Evolutionary conservation across 2,888 invertebrate genomes (phyloP), one percentile per base, ranked within the genome.

Genomic region (Parnassius apollo): DNA sequence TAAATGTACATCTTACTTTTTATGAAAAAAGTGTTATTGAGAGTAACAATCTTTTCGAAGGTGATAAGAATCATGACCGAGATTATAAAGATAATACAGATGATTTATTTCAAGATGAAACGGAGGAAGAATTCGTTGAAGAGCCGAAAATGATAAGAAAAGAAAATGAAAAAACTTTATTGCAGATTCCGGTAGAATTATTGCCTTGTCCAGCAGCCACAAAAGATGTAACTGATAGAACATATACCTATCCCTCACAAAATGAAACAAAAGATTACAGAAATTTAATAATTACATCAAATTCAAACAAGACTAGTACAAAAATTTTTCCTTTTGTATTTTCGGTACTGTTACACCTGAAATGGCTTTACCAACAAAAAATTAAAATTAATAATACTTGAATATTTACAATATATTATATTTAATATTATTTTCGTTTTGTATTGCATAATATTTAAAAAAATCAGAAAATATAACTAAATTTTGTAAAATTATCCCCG

Each of bases 151-250:
- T 79, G 64, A 77, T 77, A 64, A 85, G 77, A 69, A 82, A 77
- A 4, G 89, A 88, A 67, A 86, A 93, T 78, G 90, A 91, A 61
- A 83, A 81, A 68, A 86, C 86, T 42, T 78, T 94, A 63, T 88
- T 93, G 58, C 92, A 93, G 72, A 91, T 94, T 63, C 93, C 93
- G 1, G 88, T 93, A 2, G 93, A 94, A 69, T 82, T 89, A 60
- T 80, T 94, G 61, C 94, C 94, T 22, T 94, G 94, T 75, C 93
- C 94, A 60, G 93, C 93, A 66, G 93, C 93, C 59, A 83, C 93
- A n/a, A 93, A 93, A 73, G 94, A 93, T 73, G 93, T 94, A 55
- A 94, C 94, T 22, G 94, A 94, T 68, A 81, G 88, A 62, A 91
- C 91, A 2, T 91, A 91, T 68, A 91, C 91, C 53, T 86, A 93